These are phyloP conservation scores for Aurelia aurita DNA, from an alignment of 30 jellyfish, hydroid and myxozoan genomes.

Conservation along the genomic window DNA sequence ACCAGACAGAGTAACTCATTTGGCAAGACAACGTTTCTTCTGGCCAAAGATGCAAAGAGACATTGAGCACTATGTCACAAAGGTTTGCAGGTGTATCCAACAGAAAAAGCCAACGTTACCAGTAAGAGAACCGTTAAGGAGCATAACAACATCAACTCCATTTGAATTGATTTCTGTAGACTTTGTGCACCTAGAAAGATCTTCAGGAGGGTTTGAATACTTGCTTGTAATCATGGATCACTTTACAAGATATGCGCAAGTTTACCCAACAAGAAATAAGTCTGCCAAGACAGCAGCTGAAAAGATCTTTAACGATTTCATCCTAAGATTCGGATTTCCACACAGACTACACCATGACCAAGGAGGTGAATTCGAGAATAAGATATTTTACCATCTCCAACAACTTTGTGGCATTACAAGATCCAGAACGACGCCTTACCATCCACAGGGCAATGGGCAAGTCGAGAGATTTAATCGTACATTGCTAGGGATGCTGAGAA, in stretches of 20 bases:
- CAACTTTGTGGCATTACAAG: conserved; percentile 21
- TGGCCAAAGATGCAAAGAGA: conserved; percentile 29
- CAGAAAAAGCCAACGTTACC: conserved; percentile 5
- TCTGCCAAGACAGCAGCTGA: conserved; percentile 57
- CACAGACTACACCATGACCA: conserved; percentile 45
- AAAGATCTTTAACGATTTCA: conserved; percentile 26
- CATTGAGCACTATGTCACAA: conserved; percentile 1
- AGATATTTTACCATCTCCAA: conserved; percentile 26
- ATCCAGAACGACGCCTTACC: conserved; percentile 49
- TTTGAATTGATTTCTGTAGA: conserved; percentile 40
- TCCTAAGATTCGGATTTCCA: conserved; percentile 47
- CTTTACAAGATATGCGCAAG: too few species aligned
- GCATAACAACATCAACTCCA: conserved; percentile 8
- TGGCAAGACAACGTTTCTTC: conserved; percentile 36
- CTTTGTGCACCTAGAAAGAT: conserved; percentile 40
- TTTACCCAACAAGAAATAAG: conserved; percentile 49
- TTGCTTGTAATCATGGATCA: too few species aligned
- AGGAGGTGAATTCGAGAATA: conserved; percentile 49
- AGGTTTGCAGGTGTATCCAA: conserved; percentile 15
- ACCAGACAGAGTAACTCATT: not conserved
- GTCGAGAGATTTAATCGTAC: conserved; percentile 36
- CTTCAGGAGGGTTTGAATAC: conserved; percentile 30
- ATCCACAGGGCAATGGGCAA: conserved; percentile 52
- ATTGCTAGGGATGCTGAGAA: conserved; percentile 33
- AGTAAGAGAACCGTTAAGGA: not conserved